Evolutionary conservation across 2,888 invertebrate species (phyloP).

Genomic region (Habrosyne pyritoides): DNA sequence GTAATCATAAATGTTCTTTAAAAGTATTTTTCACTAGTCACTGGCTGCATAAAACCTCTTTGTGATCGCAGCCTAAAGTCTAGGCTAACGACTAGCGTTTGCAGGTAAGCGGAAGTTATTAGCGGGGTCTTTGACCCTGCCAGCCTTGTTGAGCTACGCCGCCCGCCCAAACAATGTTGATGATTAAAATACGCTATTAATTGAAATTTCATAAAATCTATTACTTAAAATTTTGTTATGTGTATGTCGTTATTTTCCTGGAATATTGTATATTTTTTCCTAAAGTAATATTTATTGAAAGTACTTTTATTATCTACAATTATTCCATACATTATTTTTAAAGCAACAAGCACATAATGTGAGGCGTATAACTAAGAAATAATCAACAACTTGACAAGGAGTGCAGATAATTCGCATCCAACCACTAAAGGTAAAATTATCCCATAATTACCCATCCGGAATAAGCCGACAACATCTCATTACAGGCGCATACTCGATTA

Average conservation of each 20-base stretch:
- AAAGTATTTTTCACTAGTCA: constrained; percentile 25
- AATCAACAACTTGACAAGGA: constrained; percentile 28
- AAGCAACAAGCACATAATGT: neutral
- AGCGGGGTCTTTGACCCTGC: constrained; percentile 67
- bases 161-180: constrained; percentile 66
- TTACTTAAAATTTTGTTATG: no score
- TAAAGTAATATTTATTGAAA: no score
- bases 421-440: constrained; percentile 29
- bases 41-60: constrained; percentile 36
- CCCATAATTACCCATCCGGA: constrained; percentile 39
- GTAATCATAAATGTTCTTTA: constrained; percentile 2
- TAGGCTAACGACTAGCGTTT: constrained; percentile 56
- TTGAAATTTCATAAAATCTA: no score
- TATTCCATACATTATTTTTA: neutral
- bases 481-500: constrained; percentile 39
- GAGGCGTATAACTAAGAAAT: constrained; percentile 17
- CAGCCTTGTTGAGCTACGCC: constrained; percentile 42
- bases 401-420: constrained; percentile 12
- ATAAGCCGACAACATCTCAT: constrained; percentile 30
- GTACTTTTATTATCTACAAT: no score
- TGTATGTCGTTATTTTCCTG: no score
- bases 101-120: constrained; percentile 80
- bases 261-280: no score
- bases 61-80: constrained; percentile 43
- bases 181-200: constrained; percentile 13